Conservation (phyloP, 2,113 vertebrate species). For the Aviceda subcristata region DNA sequence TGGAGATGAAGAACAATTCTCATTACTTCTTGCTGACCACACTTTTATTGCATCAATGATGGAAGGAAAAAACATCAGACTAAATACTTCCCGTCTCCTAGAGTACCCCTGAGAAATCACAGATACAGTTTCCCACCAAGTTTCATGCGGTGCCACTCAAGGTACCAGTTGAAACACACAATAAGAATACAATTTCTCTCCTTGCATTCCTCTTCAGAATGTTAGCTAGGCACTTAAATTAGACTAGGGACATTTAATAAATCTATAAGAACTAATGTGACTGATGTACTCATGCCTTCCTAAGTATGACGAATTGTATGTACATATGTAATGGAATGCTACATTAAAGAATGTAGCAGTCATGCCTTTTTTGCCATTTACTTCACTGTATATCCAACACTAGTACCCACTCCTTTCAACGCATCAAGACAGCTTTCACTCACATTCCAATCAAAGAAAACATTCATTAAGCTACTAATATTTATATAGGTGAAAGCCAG, state of each 20-base stretch:
- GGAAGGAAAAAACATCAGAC: background rate
- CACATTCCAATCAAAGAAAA: background rate
- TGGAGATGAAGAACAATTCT: background rate
- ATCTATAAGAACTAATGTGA: background rate
- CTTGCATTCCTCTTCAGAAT: background rate
- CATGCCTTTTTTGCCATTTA: background rate
- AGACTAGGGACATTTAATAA: background rate
- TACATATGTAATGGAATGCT: too few relatives aligned
- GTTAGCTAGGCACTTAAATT: background rate
- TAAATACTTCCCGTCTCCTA: background rate
- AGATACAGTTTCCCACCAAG: background rate
- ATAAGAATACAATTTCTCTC: background rate
- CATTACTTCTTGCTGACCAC: background rate
- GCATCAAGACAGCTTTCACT: background rate
- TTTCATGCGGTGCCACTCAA: background rate
- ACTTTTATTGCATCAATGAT: background rate
- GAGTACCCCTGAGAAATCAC: background rate
- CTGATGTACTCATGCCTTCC: background rate
- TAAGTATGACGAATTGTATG: background rate
- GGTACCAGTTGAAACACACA: background rate
- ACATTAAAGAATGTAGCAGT: background rate
- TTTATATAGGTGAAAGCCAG: background rate
- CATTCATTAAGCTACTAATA: background rate
- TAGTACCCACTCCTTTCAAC: background rate
- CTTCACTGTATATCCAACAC: background rate